Evolutionary conservation across 1,140 invertebrate species (phyloP).

Genomic region (Lasaia peninsularis): DNA sequence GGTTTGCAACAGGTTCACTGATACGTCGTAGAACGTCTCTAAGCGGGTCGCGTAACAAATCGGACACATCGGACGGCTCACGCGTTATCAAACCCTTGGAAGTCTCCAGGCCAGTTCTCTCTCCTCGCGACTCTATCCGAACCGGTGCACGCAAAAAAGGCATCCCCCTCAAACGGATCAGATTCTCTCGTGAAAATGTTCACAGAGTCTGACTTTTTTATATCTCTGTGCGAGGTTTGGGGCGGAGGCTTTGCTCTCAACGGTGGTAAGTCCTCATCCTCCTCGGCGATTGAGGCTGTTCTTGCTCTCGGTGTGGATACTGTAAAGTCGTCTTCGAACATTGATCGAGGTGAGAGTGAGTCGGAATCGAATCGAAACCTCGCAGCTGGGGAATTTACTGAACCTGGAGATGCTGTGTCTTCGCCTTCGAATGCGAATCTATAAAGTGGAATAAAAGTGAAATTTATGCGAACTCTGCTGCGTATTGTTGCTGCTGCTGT

Average conservation of each 20-base stretch:
- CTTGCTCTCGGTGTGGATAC: slow-evolving; percentile 41
- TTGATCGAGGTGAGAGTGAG: slow-evolving; percentile 70
- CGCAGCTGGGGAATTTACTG: slow-evolving; percentile 67
- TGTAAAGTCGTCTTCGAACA: slow-evolving; percentile 87
- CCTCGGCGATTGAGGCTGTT: slow-evolving; percentile 65
- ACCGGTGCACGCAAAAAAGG: slow-evolving; percentile 84
- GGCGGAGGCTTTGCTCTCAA: slow-evolving; percentile 39
- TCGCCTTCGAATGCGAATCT: slow-evolving; percentile 62
- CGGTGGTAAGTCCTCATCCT: slow-evolving; percentile 61
- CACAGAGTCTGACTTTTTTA: slow-evolving; percentile 91
- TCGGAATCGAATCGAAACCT: slow-evolving; percentile 73
- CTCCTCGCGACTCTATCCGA: slow-evolving; percentile 62
- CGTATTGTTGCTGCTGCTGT: too few species aligned
- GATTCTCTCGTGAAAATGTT: slow-evolving; percentile 88
- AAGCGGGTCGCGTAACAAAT: slow-evolving; percentile 15
- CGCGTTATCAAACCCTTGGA: slow-evolving; percentile 63
- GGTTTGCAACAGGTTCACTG: not conserved
- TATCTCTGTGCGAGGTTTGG: slow-evolving; percentile 57
- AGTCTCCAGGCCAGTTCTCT: slow-evolving; percentile 71
- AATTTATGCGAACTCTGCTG: too few species aligned
- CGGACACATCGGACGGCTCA: slow-evolving; percentile 31
- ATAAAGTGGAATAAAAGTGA: not conserved
- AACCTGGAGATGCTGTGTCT: slow-evolving; percentile 55
- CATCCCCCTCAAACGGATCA: slow-evolving; percentile 92
- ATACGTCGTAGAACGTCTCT: not conserved